phyloP scores from a whole-genome alignment of 2,888 invertebrate genomes.

The Philhelius pedissequus region DNA sequence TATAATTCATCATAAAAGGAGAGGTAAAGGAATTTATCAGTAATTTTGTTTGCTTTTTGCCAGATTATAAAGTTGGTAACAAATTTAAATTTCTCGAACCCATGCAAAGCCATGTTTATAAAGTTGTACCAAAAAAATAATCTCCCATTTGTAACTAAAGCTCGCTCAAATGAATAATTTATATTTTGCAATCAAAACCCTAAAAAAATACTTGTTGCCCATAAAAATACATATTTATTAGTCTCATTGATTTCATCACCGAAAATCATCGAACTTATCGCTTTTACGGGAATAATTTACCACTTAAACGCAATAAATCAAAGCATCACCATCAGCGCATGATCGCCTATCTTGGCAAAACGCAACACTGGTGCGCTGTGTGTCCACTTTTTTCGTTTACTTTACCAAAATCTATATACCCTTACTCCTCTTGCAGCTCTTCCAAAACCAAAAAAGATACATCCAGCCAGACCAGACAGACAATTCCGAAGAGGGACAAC shows the following conservation, averaged over 20 bases:
- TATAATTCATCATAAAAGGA: too few species aligned
- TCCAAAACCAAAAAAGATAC: neutral
- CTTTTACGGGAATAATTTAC: slow-evolving; percentile 59
- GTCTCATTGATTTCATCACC: slow-evolving; percentile 28
- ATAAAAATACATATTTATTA: slow-evolving; percentile 27
- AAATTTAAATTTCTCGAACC: too few species aligned
- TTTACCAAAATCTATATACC: neutral
- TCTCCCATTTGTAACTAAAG: neutral
- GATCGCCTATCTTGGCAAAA: slow-evolving; percentile 43
- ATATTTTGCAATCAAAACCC: neutral
- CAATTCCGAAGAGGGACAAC: slow-evolving; percentile 37
- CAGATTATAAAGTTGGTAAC: too few species aligned
- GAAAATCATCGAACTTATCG: slow-evolving; percentile 53
- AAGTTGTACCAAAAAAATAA: neutral
- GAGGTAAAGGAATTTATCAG: too few species aligned
- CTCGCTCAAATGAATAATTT: neutral
- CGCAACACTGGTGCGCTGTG: neutral
- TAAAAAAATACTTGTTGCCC: neutral
- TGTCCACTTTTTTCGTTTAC: neutral
- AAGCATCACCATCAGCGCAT: slow-evolving; percentile 53
- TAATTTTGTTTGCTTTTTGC: too few species aligned
- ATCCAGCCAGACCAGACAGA: slow-evolving; percentile 1
- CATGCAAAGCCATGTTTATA: neutral
- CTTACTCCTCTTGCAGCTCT: too few species aligned
- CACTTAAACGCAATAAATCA: slow-evolving; percentile 58